Evolutionary conservation across 2,888 invertebrate genomes (phyloP).

Genomic region (Agriopis marginaria): DNA sequence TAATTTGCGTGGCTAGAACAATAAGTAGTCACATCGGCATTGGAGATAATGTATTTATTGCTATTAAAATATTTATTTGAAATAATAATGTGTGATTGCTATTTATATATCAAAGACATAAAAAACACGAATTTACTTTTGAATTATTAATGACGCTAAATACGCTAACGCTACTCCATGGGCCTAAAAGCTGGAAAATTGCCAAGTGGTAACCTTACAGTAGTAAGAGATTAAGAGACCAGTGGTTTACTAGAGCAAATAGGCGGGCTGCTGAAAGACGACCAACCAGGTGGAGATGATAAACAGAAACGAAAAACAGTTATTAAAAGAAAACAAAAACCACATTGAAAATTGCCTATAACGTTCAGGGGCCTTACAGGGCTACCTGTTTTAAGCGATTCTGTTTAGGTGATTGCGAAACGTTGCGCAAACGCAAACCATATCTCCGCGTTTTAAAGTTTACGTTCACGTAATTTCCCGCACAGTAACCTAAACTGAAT

Average conservation of each 20-base stretch:
- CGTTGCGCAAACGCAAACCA: too few species aligned
- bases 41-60: constrained; percentile 10
- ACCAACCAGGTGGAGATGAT: background rate
- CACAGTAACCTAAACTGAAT: too few species aligned
- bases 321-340: background rate
- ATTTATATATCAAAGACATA: background rate
- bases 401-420: too few species aligned
- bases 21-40: constrained; percentile 8
- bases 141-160: too few species aligned
- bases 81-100: background rate
- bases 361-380: too few species aligned
- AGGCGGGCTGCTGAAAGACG: background rate
- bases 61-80: background rate
- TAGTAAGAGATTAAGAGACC: background rate
- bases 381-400: too few species aligned
- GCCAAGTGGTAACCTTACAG: background rate
- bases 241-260: background rate
- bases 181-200: background rate
- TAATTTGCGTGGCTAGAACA: constrained; percentile 14
- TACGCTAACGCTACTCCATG: too few species aligned
- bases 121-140: too few species aligned
- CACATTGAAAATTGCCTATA: too few species aligned
- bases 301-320: background rate
- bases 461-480: too few species aligned
- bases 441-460: too few species aligned